Evolutionary conservation across 2,888 invertebrate species (phyloP).

Genomic region (Papilio gigon): DNA sequence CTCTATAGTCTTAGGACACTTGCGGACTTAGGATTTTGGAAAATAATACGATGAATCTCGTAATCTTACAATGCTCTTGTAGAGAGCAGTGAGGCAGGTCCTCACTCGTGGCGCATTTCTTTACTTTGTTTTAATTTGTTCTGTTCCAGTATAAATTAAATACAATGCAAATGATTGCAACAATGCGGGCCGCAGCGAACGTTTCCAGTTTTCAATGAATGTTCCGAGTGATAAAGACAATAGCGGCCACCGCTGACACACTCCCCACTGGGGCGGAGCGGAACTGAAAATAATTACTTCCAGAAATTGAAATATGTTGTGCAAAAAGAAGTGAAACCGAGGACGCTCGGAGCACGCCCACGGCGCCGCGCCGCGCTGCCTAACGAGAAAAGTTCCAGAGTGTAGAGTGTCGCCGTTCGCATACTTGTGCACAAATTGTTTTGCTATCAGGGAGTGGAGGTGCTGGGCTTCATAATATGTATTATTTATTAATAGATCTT

Average conservation of each 20-base stretch:
- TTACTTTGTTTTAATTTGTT: neutral
- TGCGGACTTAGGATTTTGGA: too few relatives aligned
- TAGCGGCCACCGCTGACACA: neutral
- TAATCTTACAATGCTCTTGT: too few relatives aligned
- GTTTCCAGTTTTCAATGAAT: neutral
- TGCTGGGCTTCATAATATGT: neutral
- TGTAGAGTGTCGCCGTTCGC: conserved; percentile 6
- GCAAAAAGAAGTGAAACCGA: conserved; percentile 27
- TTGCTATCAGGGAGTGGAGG: neutral
- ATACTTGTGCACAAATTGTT: neutral
- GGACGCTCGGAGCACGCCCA: neutral
- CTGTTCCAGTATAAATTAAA: neutral
- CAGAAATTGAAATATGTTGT: conserved; percentile 25
- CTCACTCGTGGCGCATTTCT: neutral
- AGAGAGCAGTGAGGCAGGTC: neutral
- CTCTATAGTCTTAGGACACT: neutral
- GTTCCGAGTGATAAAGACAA: conserved; percentile 11
- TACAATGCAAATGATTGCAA: neutral
- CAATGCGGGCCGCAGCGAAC: neutral
- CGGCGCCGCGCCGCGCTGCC: neutral
- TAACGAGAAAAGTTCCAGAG: conserved; percentile 30
- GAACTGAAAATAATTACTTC: conserved; percentile 24
- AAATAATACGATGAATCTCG: too few relatives aligned
- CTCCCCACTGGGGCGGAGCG: neutral
- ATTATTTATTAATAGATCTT: too few relatives aligned